phyloP scores from a whole-genome alignment of 2,797 vertebrate genomes.

The Halcyon smyrnensis region DNA sequence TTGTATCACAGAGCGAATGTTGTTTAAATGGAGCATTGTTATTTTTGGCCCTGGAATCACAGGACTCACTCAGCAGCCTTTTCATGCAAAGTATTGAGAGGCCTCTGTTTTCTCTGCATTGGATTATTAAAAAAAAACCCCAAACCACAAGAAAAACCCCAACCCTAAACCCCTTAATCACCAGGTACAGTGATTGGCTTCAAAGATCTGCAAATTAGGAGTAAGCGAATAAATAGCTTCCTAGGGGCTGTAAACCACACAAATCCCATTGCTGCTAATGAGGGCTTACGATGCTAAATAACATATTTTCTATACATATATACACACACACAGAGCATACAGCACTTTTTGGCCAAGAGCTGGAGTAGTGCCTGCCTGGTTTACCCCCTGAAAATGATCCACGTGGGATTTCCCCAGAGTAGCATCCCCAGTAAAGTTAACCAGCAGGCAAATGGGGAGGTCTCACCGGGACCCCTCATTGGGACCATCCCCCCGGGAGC shows the following conservation, averaged over 20 bases:
- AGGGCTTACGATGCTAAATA: constrained; percentile 40
- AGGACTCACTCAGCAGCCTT: neutral
- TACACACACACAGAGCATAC: fast-evolving
- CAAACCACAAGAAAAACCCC: too few relatives aligned
- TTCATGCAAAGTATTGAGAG: neutral
- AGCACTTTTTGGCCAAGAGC: neutral
- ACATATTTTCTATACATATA: neutral
- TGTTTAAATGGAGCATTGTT: constrained; percentile 54
- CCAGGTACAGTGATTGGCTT: constrained; percentile 25
- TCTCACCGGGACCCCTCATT: neutral
- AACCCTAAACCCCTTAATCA: constrained; percentile 13
- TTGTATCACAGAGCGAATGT: neutral
- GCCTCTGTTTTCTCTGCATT: constrained; percentile 15
- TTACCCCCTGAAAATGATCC: neutral
- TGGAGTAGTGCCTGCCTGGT: neutral
- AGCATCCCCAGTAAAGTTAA: neutral
- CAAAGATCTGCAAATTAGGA: constrained; percentile 60
- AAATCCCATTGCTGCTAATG: constrained; percentile 39
- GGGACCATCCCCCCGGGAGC: neutral
- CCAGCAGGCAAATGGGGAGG: neutral
- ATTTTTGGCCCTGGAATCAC: constrained; percentile 62
- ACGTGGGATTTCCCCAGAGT: neutral
- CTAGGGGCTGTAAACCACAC: neutral
- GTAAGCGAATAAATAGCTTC: constrained; percentile 50
- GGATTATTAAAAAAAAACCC: neutral